These are phyloP conservation scores for Ganaspis brasiliensis DNA, from an alignment of 2,888 invertebrate species.

Conservation along the genomic window DNA sequence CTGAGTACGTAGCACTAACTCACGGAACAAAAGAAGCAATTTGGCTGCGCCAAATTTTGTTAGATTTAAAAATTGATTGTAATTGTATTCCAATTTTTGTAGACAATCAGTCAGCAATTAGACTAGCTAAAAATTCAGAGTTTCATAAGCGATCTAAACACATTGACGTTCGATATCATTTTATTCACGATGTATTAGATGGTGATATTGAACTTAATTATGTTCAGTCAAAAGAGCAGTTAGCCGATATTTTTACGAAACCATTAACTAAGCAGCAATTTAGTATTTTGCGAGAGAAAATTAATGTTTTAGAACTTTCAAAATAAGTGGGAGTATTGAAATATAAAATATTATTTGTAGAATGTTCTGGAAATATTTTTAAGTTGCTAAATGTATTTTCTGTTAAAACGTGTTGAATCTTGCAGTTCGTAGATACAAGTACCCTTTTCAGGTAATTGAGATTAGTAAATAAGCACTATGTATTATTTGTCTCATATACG, in stretches of 20 bases:
- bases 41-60: slow-evolving; percentile 49
- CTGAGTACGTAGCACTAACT: slow-evolving; percentile 53
- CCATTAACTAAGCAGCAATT: not conserved
- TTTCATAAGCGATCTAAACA: not conserved
- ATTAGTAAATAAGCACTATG: too few species aligned
- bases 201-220: not conserved
- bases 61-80: not conserved
- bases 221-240: not conserved
- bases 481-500: too few species aligned
- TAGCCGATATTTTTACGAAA: not conserved
- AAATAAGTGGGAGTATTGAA: slow-evolving; percentile 2
- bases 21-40: slow-evolving; percentile 52
- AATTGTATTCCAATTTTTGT: not conserved
- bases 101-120: not conserved
- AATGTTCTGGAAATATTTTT: too few species aligned
- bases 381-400: too few species aligned
- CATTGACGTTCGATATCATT: not conserved
- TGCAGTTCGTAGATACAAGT: too few species aligned
- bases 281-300: not conserved
- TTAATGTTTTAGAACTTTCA: not conserved
- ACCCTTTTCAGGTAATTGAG: too few species aligned
- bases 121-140: not conserved
- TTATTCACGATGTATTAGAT: too few species aligned
- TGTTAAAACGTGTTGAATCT: too few species aligned
- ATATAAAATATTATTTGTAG: too few species aligned